These are phyloP conservation scores for Neotoma lepida DNA, from an alignment of 2,113 vertebrate genomes.

Conservation along the genomic window DNA sequence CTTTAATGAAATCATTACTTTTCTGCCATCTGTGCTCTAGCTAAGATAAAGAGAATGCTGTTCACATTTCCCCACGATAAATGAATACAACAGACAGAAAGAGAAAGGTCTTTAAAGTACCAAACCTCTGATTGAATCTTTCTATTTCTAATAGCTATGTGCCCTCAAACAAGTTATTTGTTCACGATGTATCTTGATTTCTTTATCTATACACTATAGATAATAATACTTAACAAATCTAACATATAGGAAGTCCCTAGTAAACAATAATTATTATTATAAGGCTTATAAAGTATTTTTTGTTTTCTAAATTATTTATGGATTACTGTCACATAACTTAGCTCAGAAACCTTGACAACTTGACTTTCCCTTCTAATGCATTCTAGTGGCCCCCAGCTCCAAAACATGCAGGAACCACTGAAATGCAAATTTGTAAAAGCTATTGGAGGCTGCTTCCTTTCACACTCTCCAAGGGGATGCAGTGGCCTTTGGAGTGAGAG, in stretches of 20 bases:
- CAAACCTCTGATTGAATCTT: neutral
- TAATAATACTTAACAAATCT: neutral
- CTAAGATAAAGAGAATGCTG: neutral
- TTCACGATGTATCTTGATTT: neutral
- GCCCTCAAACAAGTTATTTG: neutral
- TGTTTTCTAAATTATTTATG: constrained; percentile 33
- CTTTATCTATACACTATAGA: neutral
- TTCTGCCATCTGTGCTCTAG: neutral
- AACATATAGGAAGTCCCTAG: neutral
- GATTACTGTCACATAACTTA: neutral
- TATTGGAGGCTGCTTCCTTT: neutral
- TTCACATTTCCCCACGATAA: neutral
- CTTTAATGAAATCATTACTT: neutral
- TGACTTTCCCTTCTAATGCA: neutral
- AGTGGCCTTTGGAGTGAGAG: neutral
- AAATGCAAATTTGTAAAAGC: neutral
- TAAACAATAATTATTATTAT: neutral
- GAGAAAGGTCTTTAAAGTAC: neutral
- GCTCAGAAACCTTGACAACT: constrained; percentile 1
- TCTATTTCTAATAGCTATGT: constrained; percentile 25
- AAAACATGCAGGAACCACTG: neutral
- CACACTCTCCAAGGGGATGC: neutral
- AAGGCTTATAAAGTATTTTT: constrained; percentile 20
- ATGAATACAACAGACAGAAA: neutral
- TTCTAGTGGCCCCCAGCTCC: neutral